A percentile compares a stretch with the other conserved stretches of the same genome.
Conservation (phyloP, 2,113 vertebrate genomes). For the Egretta garzetta region DNA sequence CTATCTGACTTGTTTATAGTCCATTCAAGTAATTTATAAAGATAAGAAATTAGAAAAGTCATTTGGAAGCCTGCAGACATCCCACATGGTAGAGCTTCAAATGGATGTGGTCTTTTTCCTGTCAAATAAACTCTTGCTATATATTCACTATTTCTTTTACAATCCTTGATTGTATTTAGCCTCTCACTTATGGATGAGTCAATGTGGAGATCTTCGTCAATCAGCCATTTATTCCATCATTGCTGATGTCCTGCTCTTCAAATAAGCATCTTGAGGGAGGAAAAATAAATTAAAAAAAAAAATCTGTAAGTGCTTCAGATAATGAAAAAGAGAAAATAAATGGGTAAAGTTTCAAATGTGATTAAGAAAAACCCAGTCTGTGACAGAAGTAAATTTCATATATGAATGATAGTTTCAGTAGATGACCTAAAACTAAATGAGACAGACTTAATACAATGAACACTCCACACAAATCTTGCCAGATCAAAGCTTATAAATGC, state of each 20-base stretch:
- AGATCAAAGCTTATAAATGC: neutral
- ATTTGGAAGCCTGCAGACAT: constrained; percentile 26
- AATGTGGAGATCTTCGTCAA: neutral
- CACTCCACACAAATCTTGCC: neutral
- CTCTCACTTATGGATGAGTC: neutral
- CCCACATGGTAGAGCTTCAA: neutral
- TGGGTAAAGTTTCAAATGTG: neutral
- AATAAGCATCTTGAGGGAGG: neutral
- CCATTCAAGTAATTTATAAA: constrained; percentile 60
- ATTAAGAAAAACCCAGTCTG: constrained; percentile 6
- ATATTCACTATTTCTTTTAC: neutral
- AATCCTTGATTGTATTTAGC: constrained; percentile 17
- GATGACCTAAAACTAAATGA: neutral
- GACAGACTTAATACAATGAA: neutral
- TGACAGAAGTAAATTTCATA: neutral
- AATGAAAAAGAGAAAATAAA: neutral
- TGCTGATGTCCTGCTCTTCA: neutral
- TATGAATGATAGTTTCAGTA: neutral
- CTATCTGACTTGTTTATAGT: constrained; percentile 57
- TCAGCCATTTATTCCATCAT: neutral
- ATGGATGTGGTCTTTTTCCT: neutral
- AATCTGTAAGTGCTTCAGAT: neutral
- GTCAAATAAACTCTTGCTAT: neutral
- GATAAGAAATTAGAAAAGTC: constrained; percentile 40
- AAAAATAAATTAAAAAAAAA: neutral